Base-by-base conservation (phyloP, 37 sponge, comb jelly and placozoan genomes). In the Bolinopsis microptera region DNA sequence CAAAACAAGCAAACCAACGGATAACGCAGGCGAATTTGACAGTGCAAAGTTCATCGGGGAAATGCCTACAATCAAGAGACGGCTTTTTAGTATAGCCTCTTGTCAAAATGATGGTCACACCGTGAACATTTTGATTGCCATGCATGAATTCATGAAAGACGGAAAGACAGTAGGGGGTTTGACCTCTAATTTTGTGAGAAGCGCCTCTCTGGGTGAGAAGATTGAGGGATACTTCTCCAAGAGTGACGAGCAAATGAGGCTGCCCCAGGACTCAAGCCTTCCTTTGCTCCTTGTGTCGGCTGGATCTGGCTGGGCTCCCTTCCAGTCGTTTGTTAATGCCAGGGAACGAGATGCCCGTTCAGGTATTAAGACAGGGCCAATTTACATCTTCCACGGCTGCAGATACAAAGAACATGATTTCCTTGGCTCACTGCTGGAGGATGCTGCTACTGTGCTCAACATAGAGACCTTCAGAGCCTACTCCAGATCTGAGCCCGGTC, bases 21-120 rank as follows among this genome's bases (percentile, higher is more conserved):
- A n/a, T n/a, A n/a, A n/a, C n/a, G n/a, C n/a, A n/a, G n/a, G n/a
- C n/a, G n/a, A n/a, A n/a, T n/a, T n/a, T n/a, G 74, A 70, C 74
- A 28, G 28, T 26, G 28, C 25, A 26, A 70, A 8, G 30, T 70
- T 70, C 74, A 5, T 70, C 30, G 74, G 74, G 30, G 26, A 70
- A 70, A 28, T n/a, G 3, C 74, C 74, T 28, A n/a, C 74, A 24
- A 70, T 70, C 74, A 70, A 70, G 3, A 70, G 74, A 70, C 74
- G 74, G 21, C 74, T 70, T 22, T 70, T 24, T n/a, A 70, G 74
- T 26, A 70, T 70, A 24, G 74, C 74, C 2, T 70, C 74, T n/a
- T 22, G 28, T 22, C 74, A 22, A 70, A 70, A 70, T 26, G 26
- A 22, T n/a, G 3, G 3, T 70, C 1, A 26, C 3, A 70, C 74